A percentile compares a stretch with the other conserved stretches of the same genome.
Conservation (phyloP, 1,140 invertebrate genomes). For the Magallana ariakensis region DNA sequence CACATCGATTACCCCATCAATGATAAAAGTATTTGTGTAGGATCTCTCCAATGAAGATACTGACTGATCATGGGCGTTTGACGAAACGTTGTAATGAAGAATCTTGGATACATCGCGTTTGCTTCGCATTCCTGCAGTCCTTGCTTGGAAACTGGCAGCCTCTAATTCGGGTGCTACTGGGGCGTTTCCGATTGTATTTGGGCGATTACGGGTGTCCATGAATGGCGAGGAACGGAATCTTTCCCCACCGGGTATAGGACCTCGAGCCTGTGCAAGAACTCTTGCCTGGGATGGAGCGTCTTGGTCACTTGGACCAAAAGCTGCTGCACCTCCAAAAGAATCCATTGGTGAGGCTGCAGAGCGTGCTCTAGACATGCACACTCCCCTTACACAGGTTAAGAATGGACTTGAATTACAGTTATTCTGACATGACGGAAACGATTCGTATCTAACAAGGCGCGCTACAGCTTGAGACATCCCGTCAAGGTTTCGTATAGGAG, state of each 20-base stretch:
- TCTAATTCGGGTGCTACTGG: neutral
- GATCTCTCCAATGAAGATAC: conserved; percentile 19
- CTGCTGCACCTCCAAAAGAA: neutral
- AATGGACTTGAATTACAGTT: conserved; percentile 4
- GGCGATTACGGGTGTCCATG: neutral
- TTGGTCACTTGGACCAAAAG: neutral
- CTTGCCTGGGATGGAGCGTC: neutral
- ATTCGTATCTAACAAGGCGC: conserved; percentile 56
- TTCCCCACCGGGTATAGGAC: neutral
- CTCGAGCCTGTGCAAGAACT: neutral
- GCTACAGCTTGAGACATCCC: conserved; percentile 53
- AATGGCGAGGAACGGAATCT: conserved; percentile 4
- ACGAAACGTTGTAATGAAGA: neutral
- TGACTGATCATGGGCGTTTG: neutral
- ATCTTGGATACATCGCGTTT: neutral
- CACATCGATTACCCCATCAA: conserved; percentile 49
- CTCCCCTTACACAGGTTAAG: conserved; percentile 1
- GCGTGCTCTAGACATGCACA: neutral
- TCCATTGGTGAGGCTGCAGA: neutral
- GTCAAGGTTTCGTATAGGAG: conserved; percentile 52
- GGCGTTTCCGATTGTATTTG: neutral
- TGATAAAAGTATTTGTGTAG: conserved; percentile 48
- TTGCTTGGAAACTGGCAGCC: neutral
- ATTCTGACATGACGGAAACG: conserved; percentile 43
- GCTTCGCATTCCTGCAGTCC: neutral